Base-by-base conservation (phyloP, 2,888 invertebrate genomes). In the Andrena bucephala region DNA sequence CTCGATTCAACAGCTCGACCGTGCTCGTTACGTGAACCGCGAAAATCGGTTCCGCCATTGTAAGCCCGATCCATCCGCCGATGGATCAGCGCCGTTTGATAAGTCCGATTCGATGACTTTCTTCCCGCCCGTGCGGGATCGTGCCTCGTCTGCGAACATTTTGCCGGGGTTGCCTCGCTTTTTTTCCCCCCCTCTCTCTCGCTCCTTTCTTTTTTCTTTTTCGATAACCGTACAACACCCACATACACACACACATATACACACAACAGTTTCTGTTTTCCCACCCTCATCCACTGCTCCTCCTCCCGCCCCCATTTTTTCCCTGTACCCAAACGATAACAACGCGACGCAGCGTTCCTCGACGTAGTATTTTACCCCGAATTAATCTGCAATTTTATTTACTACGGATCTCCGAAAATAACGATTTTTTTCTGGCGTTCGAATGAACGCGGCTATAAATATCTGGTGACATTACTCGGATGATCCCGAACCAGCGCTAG, bases 1-100 rank as follows among this genome's bases (percentile, higher is more conserved):
- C 90, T 91, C 90, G 89, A 91, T 90, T 90, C 92, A 86, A 91
- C 91, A 91, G 90, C 87, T 91, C 89, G 87, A 89, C 89, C 90
- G 89, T 86, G 86, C 89, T 92, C 88, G 91, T 93, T 91, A 92
- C 90, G 91, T 90, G 92, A 90, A 92, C 92, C 92, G 91, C 92
- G 91, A 91, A 91, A 93, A 92, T 92, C 90, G 89, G 90, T 91
- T 91, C 90, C 90, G 91, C 91, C 89, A 91, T 90, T 89, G 89
- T 85, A 27, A 87, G 81, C 89, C 89, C 87, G 90, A 89, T 91
- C 89, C 88, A 81, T 91, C 90, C 87, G 83, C 79, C 87, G 85
- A 89, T 83, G 84, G 90, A 90, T 91, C 92, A 85, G 90, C 90
- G 87, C 76, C 81, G 79, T 84, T 86, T 87, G 89, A 90, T 90